Base-by-base conservation (phyloP, 2,888 invertebrate genomes). In the Drosophila nigricruria region DNA sequence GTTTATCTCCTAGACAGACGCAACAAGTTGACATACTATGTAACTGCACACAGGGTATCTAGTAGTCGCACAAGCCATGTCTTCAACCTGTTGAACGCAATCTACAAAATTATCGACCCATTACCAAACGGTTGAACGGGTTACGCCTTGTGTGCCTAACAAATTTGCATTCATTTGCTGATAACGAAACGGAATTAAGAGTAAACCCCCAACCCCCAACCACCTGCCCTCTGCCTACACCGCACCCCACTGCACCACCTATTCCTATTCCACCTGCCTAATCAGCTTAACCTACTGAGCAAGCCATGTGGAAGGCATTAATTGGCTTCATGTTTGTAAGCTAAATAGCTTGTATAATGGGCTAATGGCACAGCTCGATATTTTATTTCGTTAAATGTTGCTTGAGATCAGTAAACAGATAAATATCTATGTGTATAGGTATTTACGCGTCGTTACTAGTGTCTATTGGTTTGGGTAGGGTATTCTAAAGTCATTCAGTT, bases 71-170 rank as follows among this genome's bases (percentile, higher is more conserved):
- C 4, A 3, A 1, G 25, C 6, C 8, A 18, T 34, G 30, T 10
- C 30, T 10, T 54, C 54, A 73, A 74, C 79, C 67, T 84, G 75
- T 72, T 88, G 88, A 72, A 40, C 77, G 45, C 56, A 61, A 67
- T 62, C 59, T 59, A 70, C 38, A 42, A 40, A 64, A 58, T 73
- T 72, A 81, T 79, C 79, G 72, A 75, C 53, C 76, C 59, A 74
- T 62, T 77, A 76, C 34, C 59, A 56, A 16, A 14, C 38, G 18
- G 45, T 40, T 53, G 36, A 23, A 5, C 25, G 36, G 52, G 45
- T 34, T 14, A 12, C 23, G 43, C 36, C 47, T 58, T 52, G 81
- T 70, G 36, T 70, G 49, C 10, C 32, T 65, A 60, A 60, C 65
- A 69, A 74, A 61, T 75, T 82, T 71, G 74, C 79, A 70, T 70